Percentiles rank a stretch among this genome's conserved stretches.
Evolutionary conservation across 1,140 invertebrate genomes (phyloP).

Genomic region (Magallana gigas): DNA sequence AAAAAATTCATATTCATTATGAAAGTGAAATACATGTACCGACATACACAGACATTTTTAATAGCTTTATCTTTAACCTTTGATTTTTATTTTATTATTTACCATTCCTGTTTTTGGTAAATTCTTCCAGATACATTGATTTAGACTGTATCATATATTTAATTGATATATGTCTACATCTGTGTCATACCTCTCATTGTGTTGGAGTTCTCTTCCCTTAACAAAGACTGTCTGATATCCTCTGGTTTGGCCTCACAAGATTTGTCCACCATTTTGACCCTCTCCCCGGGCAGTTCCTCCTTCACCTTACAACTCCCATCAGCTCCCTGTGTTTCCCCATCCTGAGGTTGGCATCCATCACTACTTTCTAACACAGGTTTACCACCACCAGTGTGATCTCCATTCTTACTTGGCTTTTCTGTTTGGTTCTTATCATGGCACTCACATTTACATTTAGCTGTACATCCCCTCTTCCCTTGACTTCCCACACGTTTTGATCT

Average conservation of each 20-base stretch:
- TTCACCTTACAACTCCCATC: slow-evolving; percentile 15
- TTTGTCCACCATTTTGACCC: slow-evolving; percentile 21
- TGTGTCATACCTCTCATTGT: neutral
- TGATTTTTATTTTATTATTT: no score
- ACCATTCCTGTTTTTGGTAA: no score
- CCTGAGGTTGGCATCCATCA: neutral
- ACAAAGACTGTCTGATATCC: slow-evolving; percentile 35
- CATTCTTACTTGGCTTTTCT: neutral
- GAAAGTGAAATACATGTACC: no score
- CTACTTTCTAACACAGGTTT: slow-evolving; percentile 1
- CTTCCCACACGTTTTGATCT: neutral
- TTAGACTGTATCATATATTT: no score
- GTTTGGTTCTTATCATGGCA: neutral
- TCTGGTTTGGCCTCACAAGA: slow-evolving; percentile 80
- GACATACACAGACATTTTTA: no score
- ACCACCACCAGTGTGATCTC: neutral
- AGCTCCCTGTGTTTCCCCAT: slow-evolving; percentile 1
- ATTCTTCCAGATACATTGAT: no score
- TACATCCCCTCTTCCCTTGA: neutral
- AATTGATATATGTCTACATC: no score
- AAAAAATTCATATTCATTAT: no score
- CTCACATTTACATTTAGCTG: slow-evolving; percentile 3
- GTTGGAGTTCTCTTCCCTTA: neutral
- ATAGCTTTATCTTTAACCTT: no score
- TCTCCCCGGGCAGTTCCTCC: slow-evolving; percentile 43